Percentiles rank a stretch among this genome's conserved stretches.
phyloP scores from a whole-genome alignment of 1,140 invertebrate species.

The Leptinotarsa undecemlineata region DNA sequence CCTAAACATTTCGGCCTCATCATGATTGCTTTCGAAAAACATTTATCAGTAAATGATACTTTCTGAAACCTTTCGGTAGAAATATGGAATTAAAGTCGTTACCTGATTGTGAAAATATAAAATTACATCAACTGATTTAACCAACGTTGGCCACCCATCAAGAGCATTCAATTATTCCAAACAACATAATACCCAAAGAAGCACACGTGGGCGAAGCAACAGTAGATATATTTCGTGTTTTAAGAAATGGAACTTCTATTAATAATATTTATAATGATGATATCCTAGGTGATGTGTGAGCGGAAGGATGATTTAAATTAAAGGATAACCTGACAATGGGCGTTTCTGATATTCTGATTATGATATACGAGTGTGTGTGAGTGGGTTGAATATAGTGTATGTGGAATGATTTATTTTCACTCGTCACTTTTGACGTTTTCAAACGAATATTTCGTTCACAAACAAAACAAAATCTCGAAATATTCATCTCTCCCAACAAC shows the following conservation, averaged over 20 bases:
- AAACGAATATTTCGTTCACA: too few species aligned
- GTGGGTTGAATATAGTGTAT: too few species aligned
- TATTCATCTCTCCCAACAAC: too few species aligned
- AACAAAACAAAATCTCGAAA: too few species aligned
- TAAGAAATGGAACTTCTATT: background rate
- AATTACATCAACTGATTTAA: background rate
- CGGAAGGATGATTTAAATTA: background rate
- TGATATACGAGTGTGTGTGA: background rate
- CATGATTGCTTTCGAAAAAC: too few species aligned
- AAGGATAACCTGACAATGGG: background rate
- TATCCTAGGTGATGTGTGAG: background rate
- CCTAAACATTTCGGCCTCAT: too few species aligned
- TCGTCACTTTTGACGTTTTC: too few species aligned
- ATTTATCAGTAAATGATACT: too few species aligned
- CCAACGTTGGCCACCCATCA: slow-evolving; percentile 4
- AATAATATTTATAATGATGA: background rate
- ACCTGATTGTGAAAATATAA: background rate
- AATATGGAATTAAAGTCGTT: too few species aligned
- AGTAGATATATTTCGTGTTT: background rate
- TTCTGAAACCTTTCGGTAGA: too few species aligned
- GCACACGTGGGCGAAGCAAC: background rate
- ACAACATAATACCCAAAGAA: slow-evolving; percentile 12
- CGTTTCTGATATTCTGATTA: background rate
- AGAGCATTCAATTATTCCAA: slow-evolving; percentile 9
- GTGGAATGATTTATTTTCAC: too few species aligned